Conservation (phyloP, 2,113 vertebrate species). For the Triplophysa tibetana region DNA sequence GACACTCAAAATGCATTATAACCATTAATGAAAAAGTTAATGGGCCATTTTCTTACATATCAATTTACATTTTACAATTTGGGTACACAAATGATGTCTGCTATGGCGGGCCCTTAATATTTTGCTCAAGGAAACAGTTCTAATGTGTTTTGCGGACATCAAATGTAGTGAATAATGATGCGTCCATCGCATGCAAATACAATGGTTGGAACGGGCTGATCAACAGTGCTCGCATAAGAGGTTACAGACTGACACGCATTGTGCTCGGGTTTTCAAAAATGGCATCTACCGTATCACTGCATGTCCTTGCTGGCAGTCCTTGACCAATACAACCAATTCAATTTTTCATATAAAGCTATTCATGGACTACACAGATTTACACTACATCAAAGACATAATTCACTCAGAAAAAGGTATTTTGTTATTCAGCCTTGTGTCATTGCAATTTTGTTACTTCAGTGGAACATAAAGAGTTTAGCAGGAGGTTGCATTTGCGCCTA, state of each 20-base stretch:
- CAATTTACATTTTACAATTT: constrained; percentile 99
- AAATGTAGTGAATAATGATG: constrained; percentile 98
- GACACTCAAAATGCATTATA: constrained; percentile 93
- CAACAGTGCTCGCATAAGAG: constrained; percentile 86
- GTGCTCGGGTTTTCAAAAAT: constrained; percentile 41
- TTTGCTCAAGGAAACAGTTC: constrained; percentile 94
- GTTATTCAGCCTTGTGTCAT: background rate
- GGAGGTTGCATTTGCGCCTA: too few relatives aligned
- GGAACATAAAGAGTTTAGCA: too few relatives aligned
- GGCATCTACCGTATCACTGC: constrained; percentile 16
- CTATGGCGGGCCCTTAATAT: constrained; percentile 86
- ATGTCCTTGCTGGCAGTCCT: background rate
- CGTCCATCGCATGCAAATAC: constrained; percentile 93
- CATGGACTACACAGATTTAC: background rate
- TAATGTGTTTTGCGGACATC: constrained; percentile 99
- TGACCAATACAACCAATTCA: background rate
- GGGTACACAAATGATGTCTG: constrained; percentile 96
- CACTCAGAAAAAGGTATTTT: too few relatives aligned
- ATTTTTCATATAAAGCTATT: background rate
- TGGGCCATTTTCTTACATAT: constrained; percentile 99
- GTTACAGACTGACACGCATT: constrained; percentile 74
- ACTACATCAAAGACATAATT: too few relatives aligned
- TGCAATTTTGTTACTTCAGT: background rate
- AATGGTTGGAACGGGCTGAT: constrained; percentile 86
- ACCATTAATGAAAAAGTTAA: constrained; percentile 99